Percentiles rank a stretch among this genome's conserved stretches.
Evolutionary conservation across 2,797 vertebrate species (phyloP).

Genomic region (Novumbra hubbsi): DNA sequence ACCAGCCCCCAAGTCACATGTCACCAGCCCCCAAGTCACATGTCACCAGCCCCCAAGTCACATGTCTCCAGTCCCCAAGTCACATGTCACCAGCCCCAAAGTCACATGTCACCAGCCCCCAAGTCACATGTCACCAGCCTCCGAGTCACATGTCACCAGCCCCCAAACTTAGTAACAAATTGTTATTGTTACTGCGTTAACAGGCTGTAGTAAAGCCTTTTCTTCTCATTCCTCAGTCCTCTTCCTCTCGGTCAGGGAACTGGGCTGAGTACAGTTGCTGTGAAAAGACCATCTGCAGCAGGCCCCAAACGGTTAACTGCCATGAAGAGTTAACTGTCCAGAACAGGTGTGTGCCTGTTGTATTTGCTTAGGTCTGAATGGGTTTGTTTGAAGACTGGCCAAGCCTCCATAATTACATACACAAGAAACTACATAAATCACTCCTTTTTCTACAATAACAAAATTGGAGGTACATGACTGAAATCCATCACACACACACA

Average conservation of each 20-base stretch:
- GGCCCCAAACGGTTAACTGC: not conserved
- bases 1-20: not conserved
- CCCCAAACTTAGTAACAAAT: not conserved
- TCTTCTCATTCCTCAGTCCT: not conserved
- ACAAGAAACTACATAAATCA: too few species aligned
- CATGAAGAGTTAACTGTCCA: too few species aligned
- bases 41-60: constrained; percentile 8
- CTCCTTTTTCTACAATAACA: too few species aligned
- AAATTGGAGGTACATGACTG: too few species aligned
- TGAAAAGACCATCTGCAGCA: not conserved
- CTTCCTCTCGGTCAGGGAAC: not conserved
- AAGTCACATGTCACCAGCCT: not conserved
- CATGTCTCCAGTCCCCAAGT: not conserved
- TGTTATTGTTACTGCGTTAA: not conserved
- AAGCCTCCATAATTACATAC: too few species aligned
- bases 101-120: not conserved
- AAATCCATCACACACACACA: not conserved
- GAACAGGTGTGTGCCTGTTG: too few species aligned
- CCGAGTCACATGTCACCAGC: too few species aligned
- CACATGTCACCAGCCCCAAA: not conserved
- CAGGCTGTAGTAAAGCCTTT: not conserved
- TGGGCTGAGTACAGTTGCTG: not conserved
- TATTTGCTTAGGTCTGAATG: too few species aligned
- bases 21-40: too few species aligned
- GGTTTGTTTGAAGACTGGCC: too few species aligned